These are phyloP conservation scores for Chloebia gouldiae DNA, from an alignment of 2,113 vertebrate species.

Conservation along the genomic window DNA sequence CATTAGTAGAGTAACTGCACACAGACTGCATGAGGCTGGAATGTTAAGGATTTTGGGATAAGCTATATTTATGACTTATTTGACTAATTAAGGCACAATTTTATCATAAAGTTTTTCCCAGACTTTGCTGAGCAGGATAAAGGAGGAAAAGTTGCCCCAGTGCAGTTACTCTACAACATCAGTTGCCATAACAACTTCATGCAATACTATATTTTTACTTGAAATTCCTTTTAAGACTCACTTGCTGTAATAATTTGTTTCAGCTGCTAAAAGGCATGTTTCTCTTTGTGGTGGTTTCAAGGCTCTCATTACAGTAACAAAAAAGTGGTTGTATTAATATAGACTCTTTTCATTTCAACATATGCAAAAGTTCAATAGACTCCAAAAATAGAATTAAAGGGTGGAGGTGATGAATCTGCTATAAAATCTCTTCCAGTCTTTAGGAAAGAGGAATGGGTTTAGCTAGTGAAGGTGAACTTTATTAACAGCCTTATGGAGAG, in stretches of 20 bases:
- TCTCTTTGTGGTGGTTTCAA: conserved; percentile 78
- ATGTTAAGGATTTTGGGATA: conserved; percentile 75
- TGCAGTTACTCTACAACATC: conserved; percentile 78
- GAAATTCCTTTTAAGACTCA: conserved; percentile 79
- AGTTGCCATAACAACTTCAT: conserved; percentile 82
- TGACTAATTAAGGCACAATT: conserved; percentile 78
- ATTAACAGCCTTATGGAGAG: conserved; percentile 7
- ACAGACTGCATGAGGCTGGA: conserved; percentile 59
- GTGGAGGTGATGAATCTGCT: conserved; percentile 40
- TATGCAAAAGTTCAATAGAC: conserved; percentile 52
- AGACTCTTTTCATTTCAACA: conserved; percentile 65
- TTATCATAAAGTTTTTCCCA: conserved; percentile 75
- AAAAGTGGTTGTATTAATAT: conserved; percentile 69
- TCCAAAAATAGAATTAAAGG: conserved; percentile 60
- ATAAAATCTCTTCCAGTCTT: conserved; percentile 28
- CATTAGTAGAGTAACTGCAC: conserved; percentile 74
- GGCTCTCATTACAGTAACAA: conserved; percentile 72
- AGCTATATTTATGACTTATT: conserved; percentile 79
- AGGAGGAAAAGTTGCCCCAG: conserved; percentile 76
- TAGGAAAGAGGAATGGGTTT: conserved; percentile 19
- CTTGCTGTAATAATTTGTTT: conserved; percentile 81
- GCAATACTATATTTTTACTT: conserved; percentile 78
- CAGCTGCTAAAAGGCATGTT: conserved; percentile 76
- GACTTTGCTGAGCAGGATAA: conserved; percentile 74
- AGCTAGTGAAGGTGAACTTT: conserved; percentile 46